A percentile compares a stretch with the other conserved stretches of the same genome.
Evolutionary conservation across 2,888 invertebrate genomes (phyloP).

Genomic region (Crepidodera aurea): DNA sequence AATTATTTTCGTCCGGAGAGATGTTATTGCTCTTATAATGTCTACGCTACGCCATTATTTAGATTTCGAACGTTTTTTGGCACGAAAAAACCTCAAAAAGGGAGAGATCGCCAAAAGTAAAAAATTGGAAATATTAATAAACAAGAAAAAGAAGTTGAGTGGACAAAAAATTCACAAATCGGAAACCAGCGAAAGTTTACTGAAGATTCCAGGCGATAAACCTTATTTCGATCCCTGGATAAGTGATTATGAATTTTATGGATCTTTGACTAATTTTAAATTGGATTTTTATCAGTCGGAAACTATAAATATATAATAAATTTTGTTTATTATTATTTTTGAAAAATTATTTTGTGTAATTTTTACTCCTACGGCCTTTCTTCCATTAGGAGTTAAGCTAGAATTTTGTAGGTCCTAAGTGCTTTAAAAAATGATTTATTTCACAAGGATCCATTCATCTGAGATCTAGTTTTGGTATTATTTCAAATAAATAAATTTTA

Average conservation of each 20-base stretch:
- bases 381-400: too few relatives aligned
- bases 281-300: conserved; percentile 2
- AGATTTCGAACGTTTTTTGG: not conserved
- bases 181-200: not conserved
- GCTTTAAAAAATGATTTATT: too few relatives aligned
- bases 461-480: too few relatives aligned
- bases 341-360: too few relatives aligned
- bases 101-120: not conserved
- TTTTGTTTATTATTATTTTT: too few relatives aligned
- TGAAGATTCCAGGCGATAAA: not conserved
- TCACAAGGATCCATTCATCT: too few relatives aligned
- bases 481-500: too few relatives aligned
- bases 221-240: conserved; percentile 4
- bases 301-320: not conserved
- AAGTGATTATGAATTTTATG: not conserved
- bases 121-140: not conserved
- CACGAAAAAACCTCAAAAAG: not conserved
- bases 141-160: not conserved
- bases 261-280: conserved; percentile 13
- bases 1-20: too few relatives aligned
- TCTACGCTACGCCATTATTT: not conserved
- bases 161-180: not conserved
- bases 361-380: too few relatives aligned
- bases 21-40: too few relatives aligned
- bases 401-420: too few relatives aligned